Conservation (phyloP, 2,113 vertebrate species). For the Chionomys nivalis region DNA sequence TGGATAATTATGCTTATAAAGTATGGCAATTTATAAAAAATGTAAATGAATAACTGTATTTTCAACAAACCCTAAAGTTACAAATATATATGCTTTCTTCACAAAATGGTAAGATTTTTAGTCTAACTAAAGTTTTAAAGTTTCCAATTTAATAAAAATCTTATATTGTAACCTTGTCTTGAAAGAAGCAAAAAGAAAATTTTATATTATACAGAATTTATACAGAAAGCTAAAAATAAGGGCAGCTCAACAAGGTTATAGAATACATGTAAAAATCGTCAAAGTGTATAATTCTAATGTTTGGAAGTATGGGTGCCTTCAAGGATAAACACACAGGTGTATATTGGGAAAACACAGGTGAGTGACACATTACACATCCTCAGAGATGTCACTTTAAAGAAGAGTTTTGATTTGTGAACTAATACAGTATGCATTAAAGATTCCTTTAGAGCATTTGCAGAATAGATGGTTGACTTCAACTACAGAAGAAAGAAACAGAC, state of each 20-base stretch:
- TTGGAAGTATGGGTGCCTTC: neutral
- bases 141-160: neutral
- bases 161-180: neutral
- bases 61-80: neutral
- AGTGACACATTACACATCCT: neutral
- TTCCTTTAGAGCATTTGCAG: neutral
- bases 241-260: rapidly evolving
- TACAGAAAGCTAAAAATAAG: neutral
- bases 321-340: neutral
- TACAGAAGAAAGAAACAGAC: neutral
- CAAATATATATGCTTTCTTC: neutral
- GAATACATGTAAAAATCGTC: neutral
- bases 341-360: neutral
- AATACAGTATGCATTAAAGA: neutral
- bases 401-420: neutral
- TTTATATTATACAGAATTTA: neutral
- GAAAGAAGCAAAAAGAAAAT: too few species aligned
- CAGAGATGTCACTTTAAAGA: neutral
- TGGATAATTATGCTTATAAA: neutral
- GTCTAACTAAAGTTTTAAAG: neutral
- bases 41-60: neutral
- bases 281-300: neutral
- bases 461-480: neutral
- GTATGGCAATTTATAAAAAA: neutral
- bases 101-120: neutral